Conservation (phyloP, 2,113 vertebrate species). For the Osmerus eperlanus region DNA sequence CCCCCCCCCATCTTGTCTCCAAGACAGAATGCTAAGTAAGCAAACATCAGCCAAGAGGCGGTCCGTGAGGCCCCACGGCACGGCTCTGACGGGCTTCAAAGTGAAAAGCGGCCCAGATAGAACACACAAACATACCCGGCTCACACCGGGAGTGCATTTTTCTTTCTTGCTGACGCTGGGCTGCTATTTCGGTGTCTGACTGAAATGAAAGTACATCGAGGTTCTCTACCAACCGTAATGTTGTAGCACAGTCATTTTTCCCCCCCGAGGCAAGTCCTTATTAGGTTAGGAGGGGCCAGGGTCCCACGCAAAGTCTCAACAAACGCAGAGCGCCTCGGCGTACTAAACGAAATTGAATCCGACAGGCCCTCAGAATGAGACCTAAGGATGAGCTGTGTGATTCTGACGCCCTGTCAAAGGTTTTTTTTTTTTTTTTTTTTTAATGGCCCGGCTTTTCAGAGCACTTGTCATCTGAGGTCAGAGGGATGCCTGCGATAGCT, state of each 20-base stretch:
- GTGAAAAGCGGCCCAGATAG: constrained; percentile 35
- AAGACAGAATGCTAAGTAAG: too few species aligned
- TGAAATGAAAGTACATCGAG: constrained; percentile 50
- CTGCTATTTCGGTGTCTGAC: constrained; percentile 44
- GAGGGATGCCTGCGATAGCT: too few species aligned
- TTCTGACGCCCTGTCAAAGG: neutral
- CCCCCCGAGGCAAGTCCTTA: constrained; percentile 57
- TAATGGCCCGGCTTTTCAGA: too few species aligned
- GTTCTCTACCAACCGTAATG: constrained; percentile 58
- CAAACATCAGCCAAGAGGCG: too few species aligned
- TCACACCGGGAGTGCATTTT: constrained; percentile 29
- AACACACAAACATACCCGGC: constrained; percentile 49
- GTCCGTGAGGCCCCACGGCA: too few species aligned
- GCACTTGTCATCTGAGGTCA: too few species aligned
- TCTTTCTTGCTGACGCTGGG: constrained; percentile 60
- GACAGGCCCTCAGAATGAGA: constrained; percentile 56
- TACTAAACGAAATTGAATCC: constrained; percentile 42
- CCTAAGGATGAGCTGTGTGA: constrained; percentile 9
- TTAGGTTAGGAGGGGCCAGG: constrained; percentile 58
- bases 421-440: neutral
- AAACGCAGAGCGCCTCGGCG: constrained; percentile 46
- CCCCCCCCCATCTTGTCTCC: too few species aligned
- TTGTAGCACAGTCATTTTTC: constrained; percentile 61
- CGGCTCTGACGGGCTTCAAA: constrained; percentile 32
- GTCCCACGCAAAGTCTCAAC: constrained; percentile 49